Percentiles rank a stretch among this genome's conserved stretches.
Conservation (phyloP, 2,797 vertebrate genomes). For the Lutra lutra region DNA sequence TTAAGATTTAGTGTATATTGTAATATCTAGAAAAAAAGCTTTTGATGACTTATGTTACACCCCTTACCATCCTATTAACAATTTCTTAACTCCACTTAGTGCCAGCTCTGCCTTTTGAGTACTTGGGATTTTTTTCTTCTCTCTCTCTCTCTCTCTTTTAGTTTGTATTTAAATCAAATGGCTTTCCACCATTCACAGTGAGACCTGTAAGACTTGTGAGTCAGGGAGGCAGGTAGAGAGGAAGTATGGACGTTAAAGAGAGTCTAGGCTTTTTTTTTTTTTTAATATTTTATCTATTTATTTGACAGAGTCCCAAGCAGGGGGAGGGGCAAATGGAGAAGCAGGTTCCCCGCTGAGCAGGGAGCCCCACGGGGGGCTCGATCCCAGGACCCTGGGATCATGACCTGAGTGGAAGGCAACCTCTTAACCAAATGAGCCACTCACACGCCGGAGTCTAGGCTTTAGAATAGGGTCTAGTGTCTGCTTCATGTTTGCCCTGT, state of each 20-base stretch:
- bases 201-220: neutral
- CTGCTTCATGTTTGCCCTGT: neutral
- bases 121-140: neutral
- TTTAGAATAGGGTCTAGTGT: conserved; percentile 27
- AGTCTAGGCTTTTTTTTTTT: neutral
- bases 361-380: no score
- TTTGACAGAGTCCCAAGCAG: no score
- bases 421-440: no score
- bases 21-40: conserved; percentile 36
- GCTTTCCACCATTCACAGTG: neutral
- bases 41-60: neutral
- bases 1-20: conserved; percentile 40
- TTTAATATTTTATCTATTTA: no score
- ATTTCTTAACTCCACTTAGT: conserved; percentile 23
- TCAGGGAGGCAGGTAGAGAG: conserved; percentile 3
- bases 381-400: no score
- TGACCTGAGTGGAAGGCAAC: no score
- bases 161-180: conserved; percentile 43
- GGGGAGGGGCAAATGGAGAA: no score
- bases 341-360: no score
- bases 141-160: neutral
- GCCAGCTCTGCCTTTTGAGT: conserved; percentile 5
- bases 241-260: neutral
- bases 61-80: neutral
- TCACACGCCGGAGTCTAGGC: neutral